Conservation (phyloP, 2,113 vertebrate species). For the Semicossyphus pulcher region DNA sequence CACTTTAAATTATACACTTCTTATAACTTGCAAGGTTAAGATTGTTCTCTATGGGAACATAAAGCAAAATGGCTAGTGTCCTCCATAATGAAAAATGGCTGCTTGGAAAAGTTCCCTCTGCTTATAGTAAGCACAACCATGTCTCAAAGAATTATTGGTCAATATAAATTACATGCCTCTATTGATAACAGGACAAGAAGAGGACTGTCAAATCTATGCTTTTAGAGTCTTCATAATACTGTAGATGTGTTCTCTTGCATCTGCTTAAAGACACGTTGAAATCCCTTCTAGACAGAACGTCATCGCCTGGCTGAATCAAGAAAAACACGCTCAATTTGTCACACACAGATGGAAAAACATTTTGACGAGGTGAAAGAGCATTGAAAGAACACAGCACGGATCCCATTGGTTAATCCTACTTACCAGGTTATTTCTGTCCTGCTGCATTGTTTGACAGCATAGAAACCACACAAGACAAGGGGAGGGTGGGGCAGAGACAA, state of each 20-base stretch:
- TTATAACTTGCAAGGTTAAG: too few species aligned
- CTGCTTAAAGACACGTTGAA: not conserved
- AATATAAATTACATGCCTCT: too few species aligned
- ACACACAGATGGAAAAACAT: slow-evolving; percentile 47
- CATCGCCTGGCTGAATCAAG: slow-evolving; percentile 4
- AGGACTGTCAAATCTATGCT: too few species aligned
- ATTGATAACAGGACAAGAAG: too few species aligned
- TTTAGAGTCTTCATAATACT: too few species aligned
- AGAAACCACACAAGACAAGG: slow-evolving; percentile 82
- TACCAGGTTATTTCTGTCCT: slow-evolving; percentile 99
- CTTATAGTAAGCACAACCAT: too few species aligned
- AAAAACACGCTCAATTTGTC: slow-evolving; percentile 51
- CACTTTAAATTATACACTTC: too few species aligned
- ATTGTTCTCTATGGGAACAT: too few species aligned
- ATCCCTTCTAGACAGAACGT: not conserved
- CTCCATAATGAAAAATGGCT: too few species aligned
- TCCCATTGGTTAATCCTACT: slow-evolving; percentile 83
- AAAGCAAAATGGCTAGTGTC: too few species aligned
- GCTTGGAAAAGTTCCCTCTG: too few species aligned
- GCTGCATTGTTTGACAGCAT: slow-evolving; percentile 88
- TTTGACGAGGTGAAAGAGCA: slow-evolving; percentile 35
- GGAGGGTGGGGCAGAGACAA: slow-evolving; percentile 78
- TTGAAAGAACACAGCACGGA: slow-evolving; percentile 31
- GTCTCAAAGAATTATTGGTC: too few species aligned
- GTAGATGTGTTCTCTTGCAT: not conserved